Conservation (phyloP, 2,797 vertebrate genomes). For the Myotis pilosus region DNA sequence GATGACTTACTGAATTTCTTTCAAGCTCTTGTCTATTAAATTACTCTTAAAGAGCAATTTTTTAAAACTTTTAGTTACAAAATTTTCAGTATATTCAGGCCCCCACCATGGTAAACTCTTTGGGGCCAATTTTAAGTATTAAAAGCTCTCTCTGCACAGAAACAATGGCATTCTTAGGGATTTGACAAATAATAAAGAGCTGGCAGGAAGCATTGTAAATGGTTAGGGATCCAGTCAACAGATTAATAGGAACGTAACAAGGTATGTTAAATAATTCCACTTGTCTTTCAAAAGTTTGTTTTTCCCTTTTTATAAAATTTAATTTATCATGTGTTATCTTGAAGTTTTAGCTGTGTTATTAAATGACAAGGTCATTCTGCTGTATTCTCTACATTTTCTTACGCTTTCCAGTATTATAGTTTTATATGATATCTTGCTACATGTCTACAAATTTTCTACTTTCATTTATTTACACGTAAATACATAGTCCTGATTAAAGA, state of each 20-base stretch:
- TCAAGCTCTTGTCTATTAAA: not conserved
- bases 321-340: not conserved
- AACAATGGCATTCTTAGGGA: not conserved
- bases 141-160: not conserved
- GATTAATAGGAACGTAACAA: slow-evolving; percentile 20
- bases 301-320: not conserved
- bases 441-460: not conserved
- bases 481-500: not conserved
- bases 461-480: not conserved
- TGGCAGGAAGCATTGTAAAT: slow-evolving; percentile 6
- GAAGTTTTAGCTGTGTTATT: not conserved
- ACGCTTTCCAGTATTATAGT: not conserved
- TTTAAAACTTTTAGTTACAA: slow-evolving; percentile 20
- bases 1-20: not conserved
- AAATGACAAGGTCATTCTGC: not conserved
- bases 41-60: slow-evolving; percentile 26
- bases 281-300: not conserved
- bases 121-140: not conserved
- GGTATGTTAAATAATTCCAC: not conserved
- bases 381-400: not conserved
- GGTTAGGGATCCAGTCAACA: not conserved
- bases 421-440: not conserved
- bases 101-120: not conserved
- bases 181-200: slow-evolving; percentile 11
- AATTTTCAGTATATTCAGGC: not conserved